A percentile compares a stretch with the other conserved stretches of the same genome.
Conservation (phyloP, 2,113 vertebrate species). For the Oreochromis niloticus region DNA sequence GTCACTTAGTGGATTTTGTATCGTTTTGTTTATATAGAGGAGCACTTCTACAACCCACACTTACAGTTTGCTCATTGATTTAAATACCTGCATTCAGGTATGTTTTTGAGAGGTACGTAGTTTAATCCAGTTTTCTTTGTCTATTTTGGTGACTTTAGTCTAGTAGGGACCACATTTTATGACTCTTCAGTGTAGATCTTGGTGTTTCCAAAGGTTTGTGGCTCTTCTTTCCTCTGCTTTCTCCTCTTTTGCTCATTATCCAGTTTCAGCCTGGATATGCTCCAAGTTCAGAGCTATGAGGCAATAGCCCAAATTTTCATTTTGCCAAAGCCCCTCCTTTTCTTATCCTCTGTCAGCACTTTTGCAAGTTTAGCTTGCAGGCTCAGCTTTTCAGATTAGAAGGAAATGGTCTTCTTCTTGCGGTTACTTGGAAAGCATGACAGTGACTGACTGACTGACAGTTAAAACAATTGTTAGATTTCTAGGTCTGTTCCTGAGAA, state of each 20-base stretch:
- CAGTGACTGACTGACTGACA: background rate
- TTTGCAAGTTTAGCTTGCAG: slow-evolving; percentile 28
- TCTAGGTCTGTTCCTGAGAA: background rate
- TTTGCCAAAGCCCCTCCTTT: slow-evolving; percentile 17
- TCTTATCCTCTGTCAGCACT: slow-evolving; percentile 53
- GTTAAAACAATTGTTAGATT: background rate
- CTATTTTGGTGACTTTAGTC: background rate
- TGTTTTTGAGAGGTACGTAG: accelerated
- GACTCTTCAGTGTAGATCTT: background rate
- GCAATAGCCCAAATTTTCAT: slow-evolving; percentile 45
- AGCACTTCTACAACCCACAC: background rate
- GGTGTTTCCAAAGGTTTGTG: background rate
- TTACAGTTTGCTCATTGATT: background rate
- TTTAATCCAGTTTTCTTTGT: background rate
- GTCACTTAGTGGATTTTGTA: background rate
- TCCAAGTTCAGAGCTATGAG: slow-evolving; percentile 54
- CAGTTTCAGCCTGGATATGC: slow-evolving; percentile 26
- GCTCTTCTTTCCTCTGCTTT: background rate
- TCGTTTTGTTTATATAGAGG: accelerated
- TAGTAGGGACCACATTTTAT: accelerated
- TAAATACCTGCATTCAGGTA: background rate
- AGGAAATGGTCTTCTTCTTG: background rate
- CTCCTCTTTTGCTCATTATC: slow-evolving; percentile 40
- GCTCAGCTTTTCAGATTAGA: slow-evolving; percentile 16
- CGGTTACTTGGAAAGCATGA: background rate